A percentile compares a stretch with the other conserved stretches of the same genome.
These are phyloP conservation scores for Hystrix cristata DNA, from an alignment of 2,113 vertebrate species.

Conservation along the genomic window DNA sequence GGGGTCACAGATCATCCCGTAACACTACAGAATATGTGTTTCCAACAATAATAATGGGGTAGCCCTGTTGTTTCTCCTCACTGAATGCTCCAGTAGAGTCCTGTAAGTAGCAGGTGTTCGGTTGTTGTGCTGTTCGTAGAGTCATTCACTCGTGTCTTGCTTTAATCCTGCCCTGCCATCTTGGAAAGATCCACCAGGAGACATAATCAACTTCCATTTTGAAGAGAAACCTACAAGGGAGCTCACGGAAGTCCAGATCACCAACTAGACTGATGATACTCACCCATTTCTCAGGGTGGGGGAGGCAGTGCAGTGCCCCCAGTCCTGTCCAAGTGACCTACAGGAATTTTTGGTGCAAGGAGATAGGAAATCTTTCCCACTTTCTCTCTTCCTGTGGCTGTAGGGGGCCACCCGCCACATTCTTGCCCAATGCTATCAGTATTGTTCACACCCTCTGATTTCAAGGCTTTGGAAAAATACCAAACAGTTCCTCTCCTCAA, in stretches of 20 bases:
- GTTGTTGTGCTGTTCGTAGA: neutral
- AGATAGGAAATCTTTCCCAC: neutral
- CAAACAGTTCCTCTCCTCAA: constrained; percentile 5
- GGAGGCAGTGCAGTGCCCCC: neutral
- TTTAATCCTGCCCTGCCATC: constrained; percentile 29
- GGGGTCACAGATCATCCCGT: neutral
- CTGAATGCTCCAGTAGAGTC: neutral
- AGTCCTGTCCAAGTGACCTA: neutral
- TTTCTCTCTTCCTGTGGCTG: neutral
- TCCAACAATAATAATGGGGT: neutral
- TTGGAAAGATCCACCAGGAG: constrained; percentile 18
- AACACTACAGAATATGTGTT: neutral
- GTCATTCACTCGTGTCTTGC: neutral
- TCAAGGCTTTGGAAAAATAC: constrained; percentile 28
- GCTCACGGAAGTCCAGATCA: constrained; percentile 10
- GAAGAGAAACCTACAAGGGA: constrained; percentile 33
- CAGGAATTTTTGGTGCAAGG: neutral
- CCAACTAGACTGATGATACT: neutral
- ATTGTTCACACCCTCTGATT: neutral
- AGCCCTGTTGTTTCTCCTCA: neutral
- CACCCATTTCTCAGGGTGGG: neutral
- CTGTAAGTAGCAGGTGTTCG: neutral
- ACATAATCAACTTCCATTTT: neutral
- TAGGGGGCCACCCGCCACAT: neutral
- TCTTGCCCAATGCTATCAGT: neutral